Conservation (phyloP, 1,140 invertebrate genomes). For the Drosophila gunungcola region DNA sequence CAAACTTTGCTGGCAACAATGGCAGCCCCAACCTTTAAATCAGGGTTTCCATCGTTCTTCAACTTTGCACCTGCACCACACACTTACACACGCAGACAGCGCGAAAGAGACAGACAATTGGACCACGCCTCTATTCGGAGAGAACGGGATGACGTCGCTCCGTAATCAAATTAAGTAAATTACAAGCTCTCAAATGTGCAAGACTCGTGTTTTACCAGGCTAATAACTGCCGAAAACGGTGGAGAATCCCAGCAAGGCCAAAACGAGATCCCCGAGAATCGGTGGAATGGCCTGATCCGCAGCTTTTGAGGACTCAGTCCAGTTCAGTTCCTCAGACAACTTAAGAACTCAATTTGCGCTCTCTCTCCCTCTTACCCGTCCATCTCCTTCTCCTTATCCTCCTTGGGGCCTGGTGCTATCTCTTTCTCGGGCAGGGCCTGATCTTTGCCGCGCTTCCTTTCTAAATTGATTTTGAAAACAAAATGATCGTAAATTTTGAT, state of each 20-base stretch:
- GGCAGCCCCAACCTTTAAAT: slow-evolving; percentile 1
- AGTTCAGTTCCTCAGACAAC: slow-evolving; percentile 26
- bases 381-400: too few relatives aligned
- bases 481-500: slow-evolving; percentile 84
- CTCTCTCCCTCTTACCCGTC: neutral
- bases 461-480: slow-evolving; percentile 84
- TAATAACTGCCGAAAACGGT: slow-evolving; percentile 77
- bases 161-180: slow-evolving; percentile 83
- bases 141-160: slow-evolving; percentile 35
- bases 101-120: slow-evolving; percentile 2
- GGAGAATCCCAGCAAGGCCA: slow-evolving; percentile 1
- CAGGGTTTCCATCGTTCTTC: slow-evolving; percentile 5
- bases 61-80: slow-evolving; percentile 26
- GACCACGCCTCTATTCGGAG: slow-evolving; percentile 1
- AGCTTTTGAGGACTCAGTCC: slow-evolving; percentile 18
- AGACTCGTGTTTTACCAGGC: slow-evolving; percentile 77
- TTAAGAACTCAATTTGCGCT: slow-evolving; percentile 78
- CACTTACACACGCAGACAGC: neutral
- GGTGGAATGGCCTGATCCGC: slow-evolving; percentile 34
- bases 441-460: slow-evolving; percentile 82
- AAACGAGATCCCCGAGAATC: slow-evolving; percentile 26
- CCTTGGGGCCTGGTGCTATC: slow-evolving; percentile 6
- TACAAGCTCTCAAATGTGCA: slow-evolving; percentile 81
- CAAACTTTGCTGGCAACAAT: neutral
- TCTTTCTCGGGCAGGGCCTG: slow-evolving; percentile 40